These are phyloP conservation scores for Cecropterus lyciades DNA, from an alignment of 1,140 invertebrate genomes.

Conservation along the genomic window DNA sequence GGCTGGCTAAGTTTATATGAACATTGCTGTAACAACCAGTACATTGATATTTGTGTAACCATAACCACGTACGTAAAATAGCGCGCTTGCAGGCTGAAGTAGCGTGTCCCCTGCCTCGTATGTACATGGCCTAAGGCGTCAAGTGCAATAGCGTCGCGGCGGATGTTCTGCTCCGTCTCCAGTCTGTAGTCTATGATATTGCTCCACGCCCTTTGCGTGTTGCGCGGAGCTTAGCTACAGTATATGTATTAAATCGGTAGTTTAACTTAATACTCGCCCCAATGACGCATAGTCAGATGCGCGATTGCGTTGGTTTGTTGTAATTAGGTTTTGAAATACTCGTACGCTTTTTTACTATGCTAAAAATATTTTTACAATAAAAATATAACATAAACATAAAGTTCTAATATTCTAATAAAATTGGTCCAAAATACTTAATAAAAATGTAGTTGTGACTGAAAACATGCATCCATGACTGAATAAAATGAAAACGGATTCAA, in stretches of 20 bases:
- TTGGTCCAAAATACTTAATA: too few species aligned
- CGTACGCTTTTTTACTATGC: not conserved
- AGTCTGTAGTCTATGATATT: constrained; percentile 81
- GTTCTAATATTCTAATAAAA: too few species aligned
- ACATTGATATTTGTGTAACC: not conserved
- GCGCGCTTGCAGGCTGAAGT: not conserved
- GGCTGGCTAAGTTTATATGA: too few species aligned
- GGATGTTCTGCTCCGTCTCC: constrained; percentile 74
- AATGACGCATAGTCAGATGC: constrained; percentile 42
- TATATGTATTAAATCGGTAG: constrained; percentile 35
- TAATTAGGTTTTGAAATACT: not conserved
- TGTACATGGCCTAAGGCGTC: constrained; percentile 61
- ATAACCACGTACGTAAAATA: not conserved
- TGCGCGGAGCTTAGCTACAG: constrained; percentile 52
- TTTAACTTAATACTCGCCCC: constrained; percentile 31
- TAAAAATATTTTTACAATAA: too few species aligned
- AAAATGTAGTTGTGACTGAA: too few species aligned
- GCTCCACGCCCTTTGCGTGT: constrained; percentile 81
- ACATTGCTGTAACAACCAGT: not conserved
- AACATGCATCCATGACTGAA: too few species aligned
- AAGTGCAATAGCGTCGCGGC: constrained; percentile 79
- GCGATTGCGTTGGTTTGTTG: constrained; percentile 9
- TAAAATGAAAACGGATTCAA: too few species aligned
- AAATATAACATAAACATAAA: too few species aligned
- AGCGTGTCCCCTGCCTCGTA: constrained; percentile 10